A percentile compares a stretch with the other conserved stretches of the same genome.
phyloP scores from a whole-genome alignment of 2,113 vertebrate species.

The Bagarius yarrelli region DNA sequence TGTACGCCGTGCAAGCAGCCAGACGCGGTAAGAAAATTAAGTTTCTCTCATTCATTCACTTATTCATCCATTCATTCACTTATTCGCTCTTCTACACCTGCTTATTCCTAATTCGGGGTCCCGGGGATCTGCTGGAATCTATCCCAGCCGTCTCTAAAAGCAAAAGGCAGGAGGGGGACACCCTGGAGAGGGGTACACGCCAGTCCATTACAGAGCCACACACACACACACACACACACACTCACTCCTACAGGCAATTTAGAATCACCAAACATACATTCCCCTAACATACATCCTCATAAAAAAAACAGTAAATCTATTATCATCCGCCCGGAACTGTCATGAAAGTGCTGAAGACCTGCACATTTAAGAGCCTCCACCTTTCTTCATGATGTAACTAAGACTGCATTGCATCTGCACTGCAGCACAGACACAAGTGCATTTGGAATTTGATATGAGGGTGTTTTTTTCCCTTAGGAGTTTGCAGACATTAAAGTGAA shows the following conservation, averaged over 20 bases:
- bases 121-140: no score
- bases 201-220: no score
- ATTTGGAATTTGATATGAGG: slow-evolving; percentile 56
- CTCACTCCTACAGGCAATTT: no score
- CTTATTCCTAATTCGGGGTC: no score
- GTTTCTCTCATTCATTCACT: neutral
- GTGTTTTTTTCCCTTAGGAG: slow-evolving; percentile 41
- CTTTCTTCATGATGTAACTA: slow-evolving; percentile 40
- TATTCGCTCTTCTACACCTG: no score
- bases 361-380: neutral
- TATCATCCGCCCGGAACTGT: neutral
- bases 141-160: no score
- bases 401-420: slow-evolving; percentile 62
- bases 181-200: no score
- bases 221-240: no score
- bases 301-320: neutral
- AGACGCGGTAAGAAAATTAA: slow-evolving; percentile 69
- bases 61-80: no score
- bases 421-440: slow-evolving; percentile 69
- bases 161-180: no score
- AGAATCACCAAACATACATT: no score
- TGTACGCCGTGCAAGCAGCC: slow-evolving; percentile 81
- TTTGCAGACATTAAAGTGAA: slow-evolving; percentile 46
- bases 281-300: no score
- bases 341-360: neutral